Evolutionary conservation across 2,113 vertebrate genomes (phyloP).

Genomic region (Emydocephalus ijimae): DNA sequence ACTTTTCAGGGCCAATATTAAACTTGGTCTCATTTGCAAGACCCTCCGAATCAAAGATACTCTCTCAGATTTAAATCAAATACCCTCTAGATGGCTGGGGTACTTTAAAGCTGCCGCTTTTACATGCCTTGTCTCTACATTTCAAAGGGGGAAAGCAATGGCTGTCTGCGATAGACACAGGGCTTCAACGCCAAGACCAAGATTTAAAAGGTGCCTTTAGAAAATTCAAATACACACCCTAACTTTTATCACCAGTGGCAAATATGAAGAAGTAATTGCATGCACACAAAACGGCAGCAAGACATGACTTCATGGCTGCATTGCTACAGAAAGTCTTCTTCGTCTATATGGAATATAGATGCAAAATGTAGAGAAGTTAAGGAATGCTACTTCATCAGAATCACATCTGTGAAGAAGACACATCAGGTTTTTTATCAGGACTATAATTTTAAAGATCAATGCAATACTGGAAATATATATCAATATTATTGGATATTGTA

Average conservation of each 20-base stretch:
- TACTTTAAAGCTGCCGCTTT: slow-evolving; percentile 38
- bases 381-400: not conserved
- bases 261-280: not conserved
- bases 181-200: slow-evolving; percentile 18
- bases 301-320: not conserved
- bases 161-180: slow-evolving; percentile 44
- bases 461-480: not conserved
- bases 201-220: slow-evolving; percentile 33
- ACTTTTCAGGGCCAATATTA: slow-evolving; percentile 54
- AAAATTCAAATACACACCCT: not conserved
- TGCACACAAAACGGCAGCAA: not conserved
- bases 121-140: slow-evolving; percentile 45
- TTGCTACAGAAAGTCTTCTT: not conserved
- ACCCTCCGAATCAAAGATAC: slow-evolving; percentile 37
- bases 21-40: slow-evolving; percentile 49
- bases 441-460: not conserved
- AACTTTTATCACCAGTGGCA: not conserved
- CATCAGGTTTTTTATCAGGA: no score
- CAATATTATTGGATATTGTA: not conserved
- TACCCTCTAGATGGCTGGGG: slow-evolving; percentile 37
- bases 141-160: slow-evolving; percentile 46
- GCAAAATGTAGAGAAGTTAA: not conserved
- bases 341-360: not conserved
- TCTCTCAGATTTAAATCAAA: slow-evolving; percentile 34
- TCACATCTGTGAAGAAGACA: not conserved